Evolutionary conservation across 1,140 invertebrate genomes (phyloP), one percentile per base, ranked within the genome.

Genomic region (Scaptomyza montana): DNA sequence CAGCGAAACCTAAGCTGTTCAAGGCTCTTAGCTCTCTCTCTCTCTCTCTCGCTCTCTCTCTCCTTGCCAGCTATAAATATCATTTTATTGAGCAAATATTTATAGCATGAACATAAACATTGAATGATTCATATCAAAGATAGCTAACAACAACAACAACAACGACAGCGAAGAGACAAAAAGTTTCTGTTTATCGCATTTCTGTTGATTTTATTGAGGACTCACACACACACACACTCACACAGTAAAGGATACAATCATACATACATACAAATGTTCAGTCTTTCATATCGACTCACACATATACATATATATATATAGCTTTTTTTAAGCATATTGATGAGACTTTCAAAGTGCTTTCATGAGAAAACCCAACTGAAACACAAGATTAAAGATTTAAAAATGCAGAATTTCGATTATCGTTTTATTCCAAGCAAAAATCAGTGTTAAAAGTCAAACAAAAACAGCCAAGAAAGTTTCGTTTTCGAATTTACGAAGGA

Each of bases 211-310:
- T 16, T 16, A 16, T 16, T 16, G 59, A 49, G 13, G 9, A 51
- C 16, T 7, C 41, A 30, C 3, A 1, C 33, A 36, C 33, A 43
- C 25, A 64, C 13, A 36, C 8, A 8, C 33, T n/a, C n/a, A 7
- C 2, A 41, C 21, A 64, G 21, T 56, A 33, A 60, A 66, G 69
- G 62, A 66, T 72, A 57, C 19, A 33, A 41, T 36, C 12, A 13
- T 21, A 70, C 16, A 16, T 16, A 16, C 16, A 56, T 70, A 70
- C 55, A 70, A 51, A 63, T 25, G 67, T 63, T 63, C 55, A 16
- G 16, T 53, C 12, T 8, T 13, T 9, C 53, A 53, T 50, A 3
- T 21, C 19, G 28, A 30, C 28, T n/a, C n/a, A n/a, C n/a, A n/a
- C 19, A 62, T 28, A 41, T 7, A 39, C 6, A 60, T n/a, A 60